Percentiles rank a stretch among this genome's conserved stretches.
phyloP scores from a whole-genome alignment of 2,113 vertebrate genomes.

The Chauna torquata region DNA sequence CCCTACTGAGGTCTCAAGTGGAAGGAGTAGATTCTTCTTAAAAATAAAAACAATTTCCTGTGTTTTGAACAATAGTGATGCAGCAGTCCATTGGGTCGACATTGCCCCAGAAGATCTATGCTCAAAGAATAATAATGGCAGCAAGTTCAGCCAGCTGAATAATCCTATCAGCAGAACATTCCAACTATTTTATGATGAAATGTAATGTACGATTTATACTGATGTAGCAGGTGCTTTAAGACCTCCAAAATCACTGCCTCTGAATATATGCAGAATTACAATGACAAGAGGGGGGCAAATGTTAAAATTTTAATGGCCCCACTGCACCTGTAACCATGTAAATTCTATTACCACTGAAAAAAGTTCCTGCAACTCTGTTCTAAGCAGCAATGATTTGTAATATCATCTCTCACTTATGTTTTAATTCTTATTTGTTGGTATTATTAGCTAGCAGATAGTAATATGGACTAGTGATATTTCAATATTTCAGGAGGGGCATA shows the following conservation, averaged over 20 bases:
- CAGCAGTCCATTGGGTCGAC: background rate
- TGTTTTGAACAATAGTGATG: background rate
- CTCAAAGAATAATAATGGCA: background rate
- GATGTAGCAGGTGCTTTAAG: slow-evolving; percentile 26
- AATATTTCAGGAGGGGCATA: slow-evolving; percentile 1
- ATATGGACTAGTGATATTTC: background rate
- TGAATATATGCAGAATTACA: slow-evolving; percentile 11
- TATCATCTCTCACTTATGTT: background rate
- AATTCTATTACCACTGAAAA: background rate
- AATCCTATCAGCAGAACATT: slow-evolving; percentile 4
- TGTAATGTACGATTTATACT: background rate
- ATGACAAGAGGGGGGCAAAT: slow-evolving; percentile 14
- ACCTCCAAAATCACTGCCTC: background rate
- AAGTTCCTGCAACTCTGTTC: background rate
- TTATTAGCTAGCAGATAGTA: background rate
- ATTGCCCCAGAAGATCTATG: background rate
- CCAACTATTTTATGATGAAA: slow-evolving; percentile 5
- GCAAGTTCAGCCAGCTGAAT: background rate
- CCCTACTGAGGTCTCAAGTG: background rate
- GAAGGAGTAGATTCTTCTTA: background rate
- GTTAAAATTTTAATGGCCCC: background rate
- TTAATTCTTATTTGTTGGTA: slow-evolving; percentile 4
- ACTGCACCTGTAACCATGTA: background rate
- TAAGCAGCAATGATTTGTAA: background rate
- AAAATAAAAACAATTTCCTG: background rate